Conservation (phyloP, 2,888 invertebrate genomes). For the Diloba caeruleocephala region DNA sequence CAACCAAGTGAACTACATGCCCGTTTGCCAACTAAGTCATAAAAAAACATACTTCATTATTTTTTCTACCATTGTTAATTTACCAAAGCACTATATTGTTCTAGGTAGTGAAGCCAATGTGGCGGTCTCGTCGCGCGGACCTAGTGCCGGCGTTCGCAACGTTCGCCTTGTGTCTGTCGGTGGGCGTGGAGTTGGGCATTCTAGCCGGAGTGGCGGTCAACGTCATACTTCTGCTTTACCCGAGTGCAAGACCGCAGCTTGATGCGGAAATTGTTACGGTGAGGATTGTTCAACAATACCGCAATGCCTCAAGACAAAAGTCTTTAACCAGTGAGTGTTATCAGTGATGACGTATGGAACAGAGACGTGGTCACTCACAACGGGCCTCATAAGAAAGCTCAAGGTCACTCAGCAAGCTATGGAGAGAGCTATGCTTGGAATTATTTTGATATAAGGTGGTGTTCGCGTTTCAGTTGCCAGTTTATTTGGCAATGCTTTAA, state of each 20-base stretch:
- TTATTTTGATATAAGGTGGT: no score
- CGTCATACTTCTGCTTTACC: slow-evolving; percentile 93
- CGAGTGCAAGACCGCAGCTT: slow-evolving; percentile 94
- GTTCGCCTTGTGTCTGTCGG: slow-evolving; percentile 93
- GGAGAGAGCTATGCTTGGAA: no score
- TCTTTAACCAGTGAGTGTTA: no score
- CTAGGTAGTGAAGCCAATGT: slow-evolving; percentile 94
- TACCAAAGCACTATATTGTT: neutral
- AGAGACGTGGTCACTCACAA: no score
- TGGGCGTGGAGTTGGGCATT: slow-evolving; percentile 96
- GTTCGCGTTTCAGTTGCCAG: no score
- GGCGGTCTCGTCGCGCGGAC: slow-evolving; percentile 95
- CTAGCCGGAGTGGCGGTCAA: slow-evolving; percentile 94
- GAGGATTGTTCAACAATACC: slow-evolving; percentile 55
- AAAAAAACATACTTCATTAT: neutral
- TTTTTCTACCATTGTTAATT: neutral
- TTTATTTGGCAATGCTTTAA: no score
- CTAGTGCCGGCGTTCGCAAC: slow-evolving; percentile 94
- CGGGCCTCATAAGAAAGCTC: no score
- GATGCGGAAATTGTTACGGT: slow-evolving; percentile 92
- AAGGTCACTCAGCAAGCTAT: no score
- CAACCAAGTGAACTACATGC: no score
- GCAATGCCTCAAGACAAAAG: no score
- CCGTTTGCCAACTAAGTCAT: no score
- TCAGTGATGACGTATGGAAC: no score